Conservation (phyloP, 2,797 vertebrate genomes). For the Rhinatrema bivittatum region DNA sequence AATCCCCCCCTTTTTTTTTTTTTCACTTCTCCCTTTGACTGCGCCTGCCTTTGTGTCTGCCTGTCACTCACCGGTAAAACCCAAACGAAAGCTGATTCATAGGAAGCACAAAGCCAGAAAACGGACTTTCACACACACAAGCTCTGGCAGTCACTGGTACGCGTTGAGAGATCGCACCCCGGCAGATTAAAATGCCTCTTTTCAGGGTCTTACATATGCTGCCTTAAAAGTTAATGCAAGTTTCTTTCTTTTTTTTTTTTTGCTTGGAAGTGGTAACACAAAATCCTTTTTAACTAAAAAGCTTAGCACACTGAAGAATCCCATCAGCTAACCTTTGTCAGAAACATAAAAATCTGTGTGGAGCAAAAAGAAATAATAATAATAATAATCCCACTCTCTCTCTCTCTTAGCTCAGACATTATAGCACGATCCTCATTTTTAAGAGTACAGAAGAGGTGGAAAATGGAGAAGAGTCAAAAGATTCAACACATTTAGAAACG, state of each 20-base stretch:
- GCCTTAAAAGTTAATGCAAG: no score
- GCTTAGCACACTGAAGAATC: no score
- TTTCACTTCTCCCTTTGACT: conserved; percentile 45
- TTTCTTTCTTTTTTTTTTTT: no score
- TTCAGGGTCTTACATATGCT: no score
- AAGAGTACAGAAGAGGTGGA: background rate
- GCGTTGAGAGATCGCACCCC: background rate
- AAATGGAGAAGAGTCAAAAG: background rate
- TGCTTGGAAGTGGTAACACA: no score
- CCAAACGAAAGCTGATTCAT: conserved; percentile 61
- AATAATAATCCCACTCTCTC: conserved; percentile 7
- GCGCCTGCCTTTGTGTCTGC: conserved; percentile 73
- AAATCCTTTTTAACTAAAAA: no score
- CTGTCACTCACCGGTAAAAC: conserved; percentile 71
- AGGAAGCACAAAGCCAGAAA: conserved; percentile 65
- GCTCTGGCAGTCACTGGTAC: conserved; percentile 32
- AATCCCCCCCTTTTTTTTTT: conserved; percentile 21
- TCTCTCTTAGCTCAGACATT: background rate
- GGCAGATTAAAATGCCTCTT: no score
- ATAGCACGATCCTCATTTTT: conserved; percentile 9
- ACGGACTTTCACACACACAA: conserved; percentile 31
- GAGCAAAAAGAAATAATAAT: conserved; percentile 14
- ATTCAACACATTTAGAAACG: background rate
- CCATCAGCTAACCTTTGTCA: no score
- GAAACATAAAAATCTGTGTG: no score